Evolutionary conservation across 2,888 invertebrate species (phyloP), one percentile per base, ranked within the genome.

Genomic region (Ormyrus labotus): DNA sequence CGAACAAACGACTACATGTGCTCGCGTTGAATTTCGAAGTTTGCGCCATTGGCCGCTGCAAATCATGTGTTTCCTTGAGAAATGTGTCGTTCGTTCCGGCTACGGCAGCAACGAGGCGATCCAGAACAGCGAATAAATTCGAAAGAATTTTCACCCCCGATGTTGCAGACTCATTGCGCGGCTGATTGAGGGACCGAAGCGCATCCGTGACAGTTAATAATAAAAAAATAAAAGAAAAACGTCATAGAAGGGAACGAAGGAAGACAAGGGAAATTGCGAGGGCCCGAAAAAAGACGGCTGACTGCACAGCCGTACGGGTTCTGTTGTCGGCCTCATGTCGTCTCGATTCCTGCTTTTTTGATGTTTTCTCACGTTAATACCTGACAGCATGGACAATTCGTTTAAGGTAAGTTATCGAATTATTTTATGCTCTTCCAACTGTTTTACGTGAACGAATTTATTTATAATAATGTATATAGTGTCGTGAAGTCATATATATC

Each of bases 341-440:
- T 69, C 79, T 81, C 68, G 79, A 48, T 58, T 69, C 57, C 9
- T 76, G 65, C 76, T 63, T 34, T 76, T 83, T 83, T 83, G 81
- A 83, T 83, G 82, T 81, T 83, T 81, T 83, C 82, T 79, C 70
- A 80, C 73, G 79, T 76, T 64, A 19, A 57, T 58, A 72, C 61
- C 69, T 63, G 69, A 34, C 80, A 83, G 80, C 82, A 79, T 84
- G 84, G 83, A 83, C 71, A 63, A 83, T 83, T 63, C 74, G 72
- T 81, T 82, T 81, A 77, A 77, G 77, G 74, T 80, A n/a, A 60
- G 77, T 73, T 55, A 19, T 34, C 4, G 34, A 34, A 34, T 34
- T 34, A 3, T 34, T 34, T 34, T 34, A 34, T 34, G 34, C 34
- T 34, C 34, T 34, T 0, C 34, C 34, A 34, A 34, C 34, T 34